Conservation (phyloP, 2,113 vertebrate genomes). For the Anguilla japonica region DNA sequence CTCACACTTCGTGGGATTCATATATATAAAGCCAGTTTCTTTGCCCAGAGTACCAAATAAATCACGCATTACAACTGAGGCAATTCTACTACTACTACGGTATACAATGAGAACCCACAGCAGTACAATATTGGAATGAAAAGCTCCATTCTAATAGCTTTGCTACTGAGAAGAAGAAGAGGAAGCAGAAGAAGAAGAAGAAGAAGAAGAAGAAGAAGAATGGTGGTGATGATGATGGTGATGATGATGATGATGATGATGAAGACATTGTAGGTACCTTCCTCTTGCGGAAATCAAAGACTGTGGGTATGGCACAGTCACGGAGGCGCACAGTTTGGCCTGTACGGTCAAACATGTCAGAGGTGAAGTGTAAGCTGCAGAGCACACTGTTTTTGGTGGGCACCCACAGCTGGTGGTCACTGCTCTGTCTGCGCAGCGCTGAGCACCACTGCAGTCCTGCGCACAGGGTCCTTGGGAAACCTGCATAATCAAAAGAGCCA, state of each 20-base stretch:
- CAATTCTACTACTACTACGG: too few relatives aligned
- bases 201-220: too few relatives aligned
- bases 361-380: conserved; percentile 33
- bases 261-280: background rate
- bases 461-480: conserved; percentile 25
- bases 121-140: too few relatives aligned
- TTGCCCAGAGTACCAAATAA: too few relatives aligned
- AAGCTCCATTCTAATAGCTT: too few relatives aligned
- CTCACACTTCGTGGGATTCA: too few relatives aligned
- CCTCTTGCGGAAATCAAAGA: conserved; percentile 21
- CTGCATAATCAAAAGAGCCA: background rate
- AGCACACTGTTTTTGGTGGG: conserved; percentile 23
- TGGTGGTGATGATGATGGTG: too few relatives aligned
- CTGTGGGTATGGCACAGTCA: conserved; percentile 10
- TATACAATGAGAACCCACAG: too few relatives aligned
- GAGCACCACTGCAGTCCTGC: conserved; percentile 18
- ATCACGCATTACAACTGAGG: too few relatives aligned
- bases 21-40: too few relatives aligned
- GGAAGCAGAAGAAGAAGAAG: background rate
- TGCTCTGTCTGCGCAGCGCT: conserved; percentile 21
- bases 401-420: conserved; percentile 21
- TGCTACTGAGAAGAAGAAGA: background rate
- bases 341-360: conserved; percentile 31
- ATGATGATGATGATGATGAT: too few relatives aligned
- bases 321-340: conserved; percentile 34